Evolutionary conservation across 2,888 invertebrate genomes (phyloP).

Genomic region (Biston betularia): DNA sequence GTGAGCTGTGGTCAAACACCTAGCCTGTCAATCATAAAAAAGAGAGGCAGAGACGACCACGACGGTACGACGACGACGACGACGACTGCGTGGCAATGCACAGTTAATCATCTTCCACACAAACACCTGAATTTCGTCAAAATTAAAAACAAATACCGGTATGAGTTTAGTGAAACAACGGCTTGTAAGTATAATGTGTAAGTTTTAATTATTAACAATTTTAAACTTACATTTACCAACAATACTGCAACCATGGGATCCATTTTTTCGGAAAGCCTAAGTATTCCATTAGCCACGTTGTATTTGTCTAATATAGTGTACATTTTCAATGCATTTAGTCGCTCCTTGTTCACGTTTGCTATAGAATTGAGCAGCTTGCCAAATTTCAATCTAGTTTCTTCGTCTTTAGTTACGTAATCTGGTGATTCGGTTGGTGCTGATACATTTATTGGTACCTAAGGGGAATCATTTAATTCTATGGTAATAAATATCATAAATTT

Average conservation of each 20-base stretch:
- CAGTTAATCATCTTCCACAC: too few relatives aligned
- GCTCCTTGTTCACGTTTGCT: constrained; percentile 58
- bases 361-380: constrained; percentile 11
- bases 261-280: not conserved
- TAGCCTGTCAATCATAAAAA: too few relatives aligned
- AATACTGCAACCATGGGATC: constrained; percentile 13
- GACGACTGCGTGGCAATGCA: too few relatives aligned
- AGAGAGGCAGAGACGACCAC: too few relatives aligned
- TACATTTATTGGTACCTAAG: not conserved
- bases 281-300: not conserved
- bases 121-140: too few relatives aligned
- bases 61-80: too few relatives aligned
- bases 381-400: constrained; percentile 4
- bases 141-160: too few relatives aligned
- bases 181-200: too few relatives aligned
- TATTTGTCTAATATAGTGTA: constrained; percentile 35
- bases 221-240: constrained; percentile 19
- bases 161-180: too few relatives aligned
- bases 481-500: too few relatives aligned
- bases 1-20: too few relatives aligned
- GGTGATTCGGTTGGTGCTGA: not conserved
- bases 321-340: constrained; percentile 69
- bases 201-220: not conserved
- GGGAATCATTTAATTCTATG: not conserved
- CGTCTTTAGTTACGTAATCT: not conserved